Percentiles rank a stretch among this genome's conserved stretches.
Conservation (phyloP, 2,888 invertebrate species). For the Geophilus truncorum region DNA sequence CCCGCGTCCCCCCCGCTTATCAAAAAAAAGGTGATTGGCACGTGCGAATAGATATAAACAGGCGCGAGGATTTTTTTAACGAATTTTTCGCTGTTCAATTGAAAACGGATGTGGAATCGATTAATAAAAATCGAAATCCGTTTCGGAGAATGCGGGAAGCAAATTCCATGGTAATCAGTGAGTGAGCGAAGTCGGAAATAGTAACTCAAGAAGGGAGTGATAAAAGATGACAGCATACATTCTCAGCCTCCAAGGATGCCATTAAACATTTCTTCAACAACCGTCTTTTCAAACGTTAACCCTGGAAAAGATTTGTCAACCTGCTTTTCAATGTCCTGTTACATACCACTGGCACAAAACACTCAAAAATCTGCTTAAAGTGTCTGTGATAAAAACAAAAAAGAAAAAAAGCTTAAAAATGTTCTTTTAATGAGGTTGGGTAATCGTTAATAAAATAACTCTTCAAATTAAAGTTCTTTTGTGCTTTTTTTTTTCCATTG, state of each 20-base stretch:
- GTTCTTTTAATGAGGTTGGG: background rate
- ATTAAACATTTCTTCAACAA: constrained; percentile 5
- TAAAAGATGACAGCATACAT: constrained; percentile 18
- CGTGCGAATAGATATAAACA: background rate
- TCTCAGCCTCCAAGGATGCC: constrained; percentile 24
- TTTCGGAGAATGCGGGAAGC: background rate
- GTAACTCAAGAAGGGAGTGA: constrained; percentile 20
- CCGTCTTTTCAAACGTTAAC: background rate
- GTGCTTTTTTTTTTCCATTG: too few species aligned
- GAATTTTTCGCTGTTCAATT: background rate
- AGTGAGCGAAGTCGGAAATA: constrained; percentile 18
- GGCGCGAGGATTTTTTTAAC: background rate
- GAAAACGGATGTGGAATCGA: background rate
- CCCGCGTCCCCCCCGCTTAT: background rate
- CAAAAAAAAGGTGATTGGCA: background rate
- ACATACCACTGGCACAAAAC: too few species aligned
- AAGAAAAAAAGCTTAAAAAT: too few species aligned
- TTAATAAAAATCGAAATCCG: constrained; percentile 12
- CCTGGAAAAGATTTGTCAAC: background rate
- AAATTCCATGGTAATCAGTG: constrained; percentile 23
- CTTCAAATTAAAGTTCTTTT: too few species aligned
- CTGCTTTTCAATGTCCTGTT: background rate
- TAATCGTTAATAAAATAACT: background rate
- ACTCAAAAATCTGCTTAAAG: background rate
- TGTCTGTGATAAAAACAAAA: too few species aligned